These are phyloP conservation scores for Halichondria panicea DNA, from an alignment of 37 sponge, comb jelly and placozoan genomes.

Conservation along the genomic window DNA sequence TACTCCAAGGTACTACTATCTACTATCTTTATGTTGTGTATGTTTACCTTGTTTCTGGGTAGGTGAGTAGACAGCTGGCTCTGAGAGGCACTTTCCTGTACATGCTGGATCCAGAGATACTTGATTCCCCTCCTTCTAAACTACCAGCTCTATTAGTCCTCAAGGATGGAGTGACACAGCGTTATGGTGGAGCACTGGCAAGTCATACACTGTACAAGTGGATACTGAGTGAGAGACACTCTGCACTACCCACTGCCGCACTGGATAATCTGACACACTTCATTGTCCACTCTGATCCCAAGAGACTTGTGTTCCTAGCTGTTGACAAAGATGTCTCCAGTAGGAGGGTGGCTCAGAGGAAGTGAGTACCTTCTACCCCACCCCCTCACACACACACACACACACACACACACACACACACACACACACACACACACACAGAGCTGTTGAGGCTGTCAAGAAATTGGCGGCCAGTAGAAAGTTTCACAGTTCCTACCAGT, in stretches of 20 bases:
- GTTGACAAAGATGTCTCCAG: conserved; percentile 20
- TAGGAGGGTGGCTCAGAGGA: conserved; percentile 10
- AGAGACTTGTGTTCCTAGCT: conserved; percentile 23
- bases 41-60: neutral
- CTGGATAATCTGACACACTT: neutral
- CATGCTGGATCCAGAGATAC: too few relatives aligned
- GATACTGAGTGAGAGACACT: too few relatives aligned
- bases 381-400: neutral
- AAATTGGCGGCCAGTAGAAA: conserved; percentile 44
- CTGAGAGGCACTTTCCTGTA: neutral
- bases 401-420: neutral
- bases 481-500: conserved; percentile 53
- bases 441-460: conserved; percentile 45
- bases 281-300: too few relatives aligned
- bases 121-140: conserved; percentile 16
- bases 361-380: conserved; percentile 8
- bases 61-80: too few relatives aligned
- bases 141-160: conserved; percentile 43
- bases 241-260: too few relatives aligned
- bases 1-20: neutral
- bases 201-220: conserved; percentile 12
- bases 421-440: neutral
- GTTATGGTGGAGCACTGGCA: neutral
- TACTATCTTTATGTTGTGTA: neutral
- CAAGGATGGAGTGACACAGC: conserved; percentile 34